These are phyloP conservation scores for Pterocles burchelli DNA, from an alignment of 2,113 vertebrate genomes.

Conservation along the genomic window DNA sequence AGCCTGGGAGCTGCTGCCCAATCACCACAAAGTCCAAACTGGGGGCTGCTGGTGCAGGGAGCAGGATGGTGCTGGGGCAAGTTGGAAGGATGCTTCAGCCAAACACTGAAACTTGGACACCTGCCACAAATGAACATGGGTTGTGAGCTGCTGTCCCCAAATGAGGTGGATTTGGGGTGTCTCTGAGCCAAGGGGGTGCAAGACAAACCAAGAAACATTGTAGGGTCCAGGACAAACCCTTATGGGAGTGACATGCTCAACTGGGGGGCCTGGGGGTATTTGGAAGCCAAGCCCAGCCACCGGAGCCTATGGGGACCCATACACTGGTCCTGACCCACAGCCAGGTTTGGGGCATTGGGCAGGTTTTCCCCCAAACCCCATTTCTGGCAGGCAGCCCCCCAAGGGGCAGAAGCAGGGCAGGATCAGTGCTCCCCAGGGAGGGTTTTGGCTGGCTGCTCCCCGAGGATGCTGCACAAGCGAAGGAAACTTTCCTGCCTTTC, in stretches of 20 bases:
- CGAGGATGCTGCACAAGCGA: not conserved
- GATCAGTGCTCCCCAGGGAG: not conserved
- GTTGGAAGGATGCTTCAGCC: not conserved
- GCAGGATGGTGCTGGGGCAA: not conserved
- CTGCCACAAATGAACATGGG: fast-evolving
- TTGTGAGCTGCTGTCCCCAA: fast-evolving
- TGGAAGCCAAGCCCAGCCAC: not conserved
- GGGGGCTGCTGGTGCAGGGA: not conserved
- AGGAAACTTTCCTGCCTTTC: constrained; percentile 18
- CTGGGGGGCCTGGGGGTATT: too few species aligned
- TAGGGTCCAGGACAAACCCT: not conserved
- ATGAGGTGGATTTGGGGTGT: not conserved
- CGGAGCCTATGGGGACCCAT: fast-evolving
- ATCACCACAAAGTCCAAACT: not conserved
- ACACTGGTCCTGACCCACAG: not conserved
- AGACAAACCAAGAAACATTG: too few species aligned
- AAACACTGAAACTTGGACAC: not conserved
- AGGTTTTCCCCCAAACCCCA: not conserved
- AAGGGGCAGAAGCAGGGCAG: not conserved
- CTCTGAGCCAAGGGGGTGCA: not conserved
- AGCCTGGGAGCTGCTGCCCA: not conserved
- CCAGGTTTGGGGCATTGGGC: not conserved
- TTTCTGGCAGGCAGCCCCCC: not conserved
- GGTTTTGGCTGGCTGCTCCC: not conserved
- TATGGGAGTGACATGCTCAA: fast-evolving